phyloP scores from a whole-genome alignment of 2,113 vertebrate genomes.

The Rhombomys opimus region DNA sequence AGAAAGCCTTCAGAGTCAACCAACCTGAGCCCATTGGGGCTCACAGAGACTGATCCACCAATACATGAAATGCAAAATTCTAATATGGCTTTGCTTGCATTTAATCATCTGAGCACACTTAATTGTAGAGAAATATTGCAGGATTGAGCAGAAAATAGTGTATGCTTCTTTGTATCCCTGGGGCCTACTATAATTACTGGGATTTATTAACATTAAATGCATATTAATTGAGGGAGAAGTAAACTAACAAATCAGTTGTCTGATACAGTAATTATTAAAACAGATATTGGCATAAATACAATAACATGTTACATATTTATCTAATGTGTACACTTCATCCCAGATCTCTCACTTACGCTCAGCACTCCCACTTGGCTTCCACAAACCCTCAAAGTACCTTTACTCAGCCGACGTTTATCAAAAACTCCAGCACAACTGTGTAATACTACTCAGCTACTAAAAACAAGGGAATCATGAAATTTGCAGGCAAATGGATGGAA shows the following conservation, averaged over 20 bases:
- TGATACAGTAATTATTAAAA: slow-evolving; percentile 3
- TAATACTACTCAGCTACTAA: too few relatives aligned
- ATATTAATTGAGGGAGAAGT: not conserved
- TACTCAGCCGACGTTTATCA: slow-evolving; percentile 3
- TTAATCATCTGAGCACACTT: slow-evolving; percentile 17
- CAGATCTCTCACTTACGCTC: not conserved
- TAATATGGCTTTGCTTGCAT: not conserved
- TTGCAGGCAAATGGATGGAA: too few relatives aligned
- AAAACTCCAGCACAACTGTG: not conserved
- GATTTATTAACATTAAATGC: slow-evolving; percentile 18
- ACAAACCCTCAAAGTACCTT: not conserved
- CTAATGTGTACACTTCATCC: not conserved
- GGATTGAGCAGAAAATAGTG: not conserved
- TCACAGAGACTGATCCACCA: not conserved
- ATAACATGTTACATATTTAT: not conserved
- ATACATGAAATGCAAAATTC: not conserved
- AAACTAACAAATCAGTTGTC: not conserved
- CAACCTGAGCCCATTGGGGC: too few relatives aligned
- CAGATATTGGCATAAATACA: not conserved
- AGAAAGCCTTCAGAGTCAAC: too few relatives aligned
- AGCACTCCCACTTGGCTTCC: not conserved
- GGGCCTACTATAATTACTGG: not conserved
- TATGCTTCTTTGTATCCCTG: not conserved
- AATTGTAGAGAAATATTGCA: not conserved
- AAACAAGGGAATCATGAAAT: too few relatives aligned